These are phyloP conservation scores for Zosterops japonicus DNA, from an alignment of 2,113 vertebrate genomes.

Conservation along the genomic window DNA sequence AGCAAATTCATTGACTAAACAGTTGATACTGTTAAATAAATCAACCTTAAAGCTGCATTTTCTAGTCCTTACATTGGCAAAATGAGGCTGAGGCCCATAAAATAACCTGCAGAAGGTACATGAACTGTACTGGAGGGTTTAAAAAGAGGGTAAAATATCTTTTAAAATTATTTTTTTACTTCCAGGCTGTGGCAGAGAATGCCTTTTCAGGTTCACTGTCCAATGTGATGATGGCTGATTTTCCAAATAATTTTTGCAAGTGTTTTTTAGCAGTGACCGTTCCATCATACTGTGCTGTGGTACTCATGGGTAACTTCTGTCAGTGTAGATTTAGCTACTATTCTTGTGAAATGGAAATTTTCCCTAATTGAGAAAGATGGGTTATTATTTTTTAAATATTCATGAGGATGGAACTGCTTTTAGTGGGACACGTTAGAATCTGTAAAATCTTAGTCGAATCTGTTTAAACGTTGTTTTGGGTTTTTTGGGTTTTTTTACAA, in stretches of 20 bases:
- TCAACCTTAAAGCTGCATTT: neutral
- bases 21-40: neutral
- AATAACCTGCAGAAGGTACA: neutral
- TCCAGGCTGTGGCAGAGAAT: neutral
- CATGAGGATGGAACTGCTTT: neutral
- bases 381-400: neutral
- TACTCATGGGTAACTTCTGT: neutral
- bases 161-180: neutral
- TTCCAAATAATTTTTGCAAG: neutral
- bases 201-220: neutral
- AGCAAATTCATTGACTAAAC: neutral
- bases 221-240: neutral
- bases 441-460: neutral
- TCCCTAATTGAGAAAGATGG: neutral
- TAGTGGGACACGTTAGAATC: neutral
- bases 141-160: neutral
- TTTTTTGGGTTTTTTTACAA: neutral
- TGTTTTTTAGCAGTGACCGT: neutral
- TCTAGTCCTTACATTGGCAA: neutral
- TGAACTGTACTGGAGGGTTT: neutral
- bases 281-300: neutral
- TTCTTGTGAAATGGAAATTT: neutral
- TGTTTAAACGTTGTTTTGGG: neutral
- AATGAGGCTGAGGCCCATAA: neutral
- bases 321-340: neutral